These are phyloP conservation scores for Napeogenes sylphis DNA, from an alignment of 2,888 invertebrate species.

Conservation along the genomic window DNA sequence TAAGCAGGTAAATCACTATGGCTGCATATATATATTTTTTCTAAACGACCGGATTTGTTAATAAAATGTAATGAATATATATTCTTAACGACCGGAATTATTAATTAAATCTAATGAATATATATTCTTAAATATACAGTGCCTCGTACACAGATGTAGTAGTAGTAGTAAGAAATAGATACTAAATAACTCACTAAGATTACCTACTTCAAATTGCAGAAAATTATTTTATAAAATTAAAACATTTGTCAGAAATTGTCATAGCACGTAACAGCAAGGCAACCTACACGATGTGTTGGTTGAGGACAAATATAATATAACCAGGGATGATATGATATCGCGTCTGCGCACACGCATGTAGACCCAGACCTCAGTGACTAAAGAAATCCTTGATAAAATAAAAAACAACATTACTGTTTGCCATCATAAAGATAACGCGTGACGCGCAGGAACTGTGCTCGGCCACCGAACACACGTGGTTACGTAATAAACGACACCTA, in stretches of 20 bases:
- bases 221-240: too few species aligned
- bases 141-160: too few species aligned
- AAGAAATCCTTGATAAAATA: constrained; percentile 66
- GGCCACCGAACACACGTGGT: constrained; percentile 62
- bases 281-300: constrained; percentile 49
- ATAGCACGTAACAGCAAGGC: constrained; percentile 30
- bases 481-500: constrained; percentile 47
- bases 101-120: too few species aligned
- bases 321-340: constrained; percentile 62
- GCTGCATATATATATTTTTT: too few species aligned
- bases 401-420: constrained; percentile 61
- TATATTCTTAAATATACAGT: too few species aligned
- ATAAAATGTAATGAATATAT: too few species aligned
- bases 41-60: too few species aligned
- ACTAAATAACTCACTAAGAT: too few species aligned
- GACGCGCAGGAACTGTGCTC: constrained; percentile 48
- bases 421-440: constrained; percentile 70
- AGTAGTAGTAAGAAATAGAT: too few species aligned
- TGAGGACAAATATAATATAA: constrained; percentile 56
- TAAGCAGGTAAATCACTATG: too few species aligned
- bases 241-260: constrained; percentile 9
- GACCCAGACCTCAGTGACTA: constrained; percentile 58
- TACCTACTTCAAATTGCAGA: too few species aligned
- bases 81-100: too few species aligned
- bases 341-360: constrained; percentile 41